These are phyloP conservation scores for Ganaspis sp. DNA, from an alignment of 1,140 invertebrate species.

Conservation along the genomic window DNA sequence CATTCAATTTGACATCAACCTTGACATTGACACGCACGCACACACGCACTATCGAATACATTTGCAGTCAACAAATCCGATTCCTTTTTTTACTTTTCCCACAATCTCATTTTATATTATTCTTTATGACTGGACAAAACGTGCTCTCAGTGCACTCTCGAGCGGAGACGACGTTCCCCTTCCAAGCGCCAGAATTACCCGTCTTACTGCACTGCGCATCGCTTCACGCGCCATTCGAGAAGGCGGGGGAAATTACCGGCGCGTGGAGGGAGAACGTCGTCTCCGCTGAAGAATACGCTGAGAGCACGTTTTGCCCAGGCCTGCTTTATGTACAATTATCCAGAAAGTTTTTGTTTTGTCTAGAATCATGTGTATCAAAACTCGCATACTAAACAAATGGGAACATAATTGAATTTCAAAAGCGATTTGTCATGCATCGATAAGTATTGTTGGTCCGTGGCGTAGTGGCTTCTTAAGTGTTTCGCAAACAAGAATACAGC, in stretches of 20 bases:
- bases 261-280: no score
- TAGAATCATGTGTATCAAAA: background rate
- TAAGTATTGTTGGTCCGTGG: conserved; percentile 67
- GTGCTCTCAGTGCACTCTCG: no score
- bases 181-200: no score
- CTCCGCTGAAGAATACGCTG: no score
- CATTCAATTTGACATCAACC: conserved; percentile 61
- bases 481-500: conserved; percentile 42
- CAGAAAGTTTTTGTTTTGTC: background rate
- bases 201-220: no score
- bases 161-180: no score
- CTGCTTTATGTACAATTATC: no score
- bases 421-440: conserved; percentile 44
- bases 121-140: no score
- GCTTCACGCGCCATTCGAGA: no score
- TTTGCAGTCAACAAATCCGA: conserved; percentile 28
- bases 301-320: no score
- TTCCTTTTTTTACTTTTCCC: background rate
- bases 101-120: no score
- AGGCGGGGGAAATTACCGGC: no score
- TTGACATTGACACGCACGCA: conserved; percentile 62
- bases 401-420: background rate
- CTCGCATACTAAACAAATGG: background rate
- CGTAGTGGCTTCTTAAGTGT: conserved; percentile 70
- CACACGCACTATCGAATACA: conserved; percentile 46